Percentiles rank a stretch among this genome's conserved stretches.
These are phyloP conservation scores for Centropristis striata DNA, from an alignment of 2,113 vertebrate genomes.

Conservation along the genomic window DNA sequence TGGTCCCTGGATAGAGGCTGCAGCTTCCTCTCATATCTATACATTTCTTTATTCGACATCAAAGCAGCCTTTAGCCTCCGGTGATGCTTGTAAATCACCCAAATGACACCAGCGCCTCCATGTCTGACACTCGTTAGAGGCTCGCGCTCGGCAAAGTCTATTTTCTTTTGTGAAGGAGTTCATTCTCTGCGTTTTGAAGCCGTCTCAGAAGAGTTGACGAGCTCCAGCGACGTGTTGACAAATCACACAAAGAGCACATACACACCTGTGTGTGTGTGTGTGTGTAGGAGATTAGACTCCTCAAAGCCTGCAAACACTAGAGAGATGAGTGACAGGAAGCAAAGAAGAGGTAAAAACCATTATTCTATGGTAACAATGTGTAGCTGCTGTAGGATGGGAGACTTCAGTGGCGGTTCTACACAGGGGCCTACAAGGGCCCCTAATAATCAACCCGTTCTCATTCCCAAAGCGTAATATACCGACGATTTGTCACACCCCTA, in stretches of 20 bases:
- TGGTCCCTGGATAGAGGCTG: conserved; percentile 37
- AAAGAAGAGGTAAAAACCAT: conserved; percentile 55
- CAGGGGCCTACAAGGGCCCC: no score
- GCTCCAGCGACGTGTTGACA: conserved; percentile 63
- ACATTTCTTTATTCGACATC: conserved; percentile 66
- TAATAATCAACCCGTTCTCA: no score
- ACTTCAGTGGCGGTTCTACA: no score
- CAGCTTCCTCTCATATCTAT: conserved; percentile 60
- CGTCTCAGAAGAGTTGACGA: conserved; percentile 60
- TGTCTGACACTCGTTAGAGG: conserved; percentile 69
- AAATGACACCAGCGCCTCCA: conserved; percentile 69
- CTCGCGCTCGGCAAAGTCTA: conserved; percentile 42
- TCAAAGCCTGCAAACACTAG: conserved; percentile 58
- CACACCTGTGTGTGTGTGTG: conserved; percentile 70
- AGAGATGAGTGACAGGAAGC: conserved; percentile 54
- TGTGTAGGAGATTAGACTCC: conserved; percentile 68
- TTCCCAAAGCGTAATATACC: no score
- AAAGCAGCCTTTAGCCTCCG: conserved; percentile 69
- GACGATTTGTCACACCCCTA: no score
- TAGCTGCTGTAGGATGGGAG: background rate
- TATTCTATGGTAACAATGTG: conserved; percentile 51
- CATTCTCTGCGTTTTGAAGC: conserved; percentile 67
- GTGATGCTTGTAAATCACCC: conserved; percentile 77
- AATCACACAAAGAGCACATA: conserved; percentile 65
- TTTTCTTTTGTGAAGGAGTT: conserved; percentile 68